Conservation (phyloP, 2,113 vertebrate species). For the Corythornis madagascariensis region DNA sequence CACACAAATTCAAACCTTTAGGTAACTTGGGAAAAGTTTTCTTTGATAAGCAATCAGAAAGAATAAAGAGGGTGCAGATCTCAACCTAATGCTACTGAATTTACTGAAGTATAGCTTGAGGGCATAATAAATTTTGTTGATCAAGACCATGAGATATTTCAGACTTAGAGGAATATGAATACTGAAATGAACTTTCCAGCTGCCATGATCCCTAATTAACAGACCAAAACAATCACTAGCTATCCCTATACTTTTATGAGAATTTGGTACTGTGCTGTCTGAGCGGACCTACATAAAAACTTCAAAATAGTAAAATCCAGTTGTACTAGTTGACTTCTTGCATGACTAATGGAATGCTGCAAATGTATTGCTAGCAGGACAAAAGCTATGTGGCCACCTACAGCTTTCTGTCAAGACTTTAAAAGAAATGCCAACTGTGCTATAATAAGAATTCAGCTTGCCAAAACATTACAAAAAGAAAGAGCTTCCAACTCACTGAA, state of each 20-base stretch:
- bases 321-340: not conserved
- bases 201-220: not conserved
- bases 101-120: not conserved
- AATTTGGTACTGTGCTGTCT: not conserved
- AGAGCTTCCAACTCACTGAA: constrained; percentile 70
- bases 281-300: not conserved
- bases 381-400: constrained; percentile 38
- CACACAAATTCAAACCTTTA: not conserved
- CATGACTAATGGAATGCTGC: not conserved
- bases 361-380: constrained; percentile 3
- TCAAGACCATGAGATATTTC: not conserved
- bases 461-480: constrained; percentile 59
- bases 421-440: constrained; percentile 56
- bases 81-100: not conserved
- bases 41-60: not conserved
- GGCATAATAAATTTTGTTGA: not conserved
- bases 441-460: constrained; percentile 69
- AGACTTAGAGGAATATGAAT: not conserved
- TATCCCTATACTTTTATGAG: not conserved
- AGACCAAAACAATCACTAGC: not conserved
- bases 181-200: not conserved
- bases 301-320: not conserved
- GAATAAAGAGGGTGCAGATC: not conserved
- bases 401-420: constrained; percentile 66
- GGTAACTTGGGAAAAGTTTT: not conserved